Evolutionary conservation across 1,140 invertebrate species (phyloP), one percentile per base, ranked within the genome.

Genomic region (Hycleus phaleratus): DNA sequence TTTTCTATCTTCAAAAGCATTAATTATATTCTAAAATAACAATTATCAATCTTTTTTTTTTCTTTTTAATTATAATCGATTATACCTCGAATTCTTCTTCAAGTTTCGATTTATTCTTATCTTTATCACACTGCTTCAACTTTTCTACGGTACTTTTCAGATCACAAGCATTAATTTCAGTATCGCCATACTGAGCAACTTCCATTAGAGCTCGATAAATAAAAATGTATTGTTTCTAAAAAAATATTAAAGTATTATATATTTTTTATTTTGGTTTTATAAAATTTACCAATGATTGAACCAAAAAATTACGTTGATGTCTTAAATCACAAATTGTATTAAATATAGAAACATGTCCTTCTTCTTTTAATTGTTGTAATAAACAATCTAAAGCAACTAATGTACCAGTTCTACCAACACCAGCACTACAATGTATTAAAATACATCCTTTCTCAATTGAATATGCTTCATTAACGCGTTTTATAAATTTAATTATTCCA

Each of bases 171-270:
- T 80, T 77, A 53, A 95, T 84, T 77, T 96, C 93, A 0, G 95
- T 97, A 73, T 95, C 91, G 3, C 93, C 93, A 78, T 94, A 97
- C 61, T 94, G 87, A 8, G 91, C 85, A 74, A 89, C 89, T 74
- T 98, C 95, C 74, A 97, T 86, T 11, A 98, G 73, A 46, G 94
- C 90, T 47, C 93, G 88, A 75, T 98, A 97, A 57, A 98, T 88
- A 77, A 98, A 98, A 60, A 97, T 91, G 74, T 97, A 98, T 79
- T 98, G 95, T 82, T 97, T 96, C 82, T 95, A 74, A 45, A 72
- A 74, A 51, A 64, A 50, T 59, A 43, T 64, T 61, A 66, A 59
- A 61, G 38, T 11, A 24, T 38, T 32, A 38, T 32, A 49, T 11
- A n/a, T 11, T n/a, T 40, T 49, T 32, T 12, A 8, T 9, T 12